Base-by-base conservation (phyloP, 1,140 invertebrate species). In the Drosophila erecta region DNA sequence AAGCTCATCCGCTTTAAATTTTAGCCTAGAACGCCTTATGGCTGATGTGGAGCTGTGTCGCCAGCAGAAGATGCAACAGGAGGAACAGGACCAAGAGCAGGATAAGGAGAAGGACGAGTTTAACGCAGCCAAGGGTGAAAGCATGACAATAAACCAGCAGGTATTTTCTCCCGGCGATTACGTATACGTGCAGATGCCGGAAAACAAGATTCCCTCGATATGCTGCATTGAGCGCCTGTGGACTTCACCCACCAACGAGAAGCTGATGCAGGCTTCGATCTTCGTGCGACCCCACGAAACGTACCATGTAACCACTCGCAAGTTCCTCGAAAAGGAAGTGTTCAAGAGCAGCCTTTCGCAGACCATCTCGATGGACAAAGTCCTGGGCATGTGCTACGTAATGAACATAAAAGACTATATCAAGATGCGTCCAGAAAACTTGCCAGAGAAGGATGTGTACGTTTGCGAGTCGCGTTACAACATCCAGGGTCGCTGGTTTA, bases 391-490 rank as follows among this genome's bases (percentile, higher is more conserved):
- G 72, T 99, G 98, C 92, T 97, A 96, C 92, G 97, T 99, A 14
- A 95, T 99, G 94, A 97, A 96, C 90, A 96, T 99, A 2, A 98
- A 98, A 83, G 98, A 99, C 90, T 99, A 99, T 93, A 97, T 99
- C 86, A 96, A 97, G 81, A 95, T 95, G 89, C 95, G 95, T 73
- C 98, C 98, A 1, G 96, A 97, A 93, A 96, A 94, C 14, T 97
- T 98, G 91, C 94, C 95, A 1, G 97, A 98, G 62, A 98, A 98
- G 91, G 98, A 99, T 93, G 96, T 99, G 0, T 99, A 97, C 91
- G 98, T 99, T 0, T 99, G 98, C 92, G 98, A 99, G 93, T 98
- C 97, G 14, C 94, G 98, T 11, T 99, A 99, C 92, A 97, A 96
- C 66, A 95, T 96, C 0, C 96, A 95, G 83, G 94, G 95, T 20